Conservation (phyloP, 2,797 vertebrate genomes). For the Ataeniobius toweri region DNA sequence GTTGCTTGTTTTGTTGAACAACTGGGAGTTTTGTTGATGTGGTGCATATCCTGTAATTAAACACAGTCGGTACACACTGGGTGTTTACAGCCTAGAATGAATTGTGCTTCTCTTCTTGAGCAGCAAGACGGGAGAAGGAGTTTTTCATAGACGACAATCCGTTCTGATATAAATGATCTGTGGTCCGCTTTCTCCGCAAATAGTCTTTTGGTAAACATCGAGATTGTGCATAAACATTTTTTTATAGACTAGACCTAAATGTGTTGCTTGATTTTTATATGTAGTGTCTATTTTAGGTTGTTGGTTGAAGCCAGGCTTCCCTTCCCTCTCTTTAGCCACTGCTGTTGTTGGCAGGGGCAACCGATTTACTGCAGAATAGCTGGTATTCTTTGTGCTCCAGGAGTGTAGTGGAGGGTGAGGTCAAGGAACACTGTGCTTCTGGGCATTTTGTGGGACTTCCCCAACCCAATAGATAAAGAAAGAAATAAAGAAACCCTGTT, state of each 20-base stretch:
- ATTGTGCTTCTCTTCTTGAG: conserved; percentile 26
- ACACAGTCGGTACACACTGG: conserved; percentile 44
- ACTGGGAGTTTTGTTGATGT: conserved; percentile 44
- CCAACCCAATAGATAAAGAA: conserved; percentile 61
- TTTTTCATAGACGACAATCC: conserved; percentile 63
- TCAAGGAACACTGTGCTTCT: conserved; percentile 48
- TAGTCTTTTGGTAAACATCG: conserved; percentile 69
- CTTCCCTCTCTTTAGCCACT: conserved; percentile 67
- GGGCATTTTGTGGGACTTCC: conserved; percentile 76
- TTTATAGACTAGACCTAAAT: conserved; percentile 71
- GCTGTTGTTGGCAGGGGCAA: conserved; percentile 72
- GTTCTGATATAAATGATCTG: conserved; percentile 59
- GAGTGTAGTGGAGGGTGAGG: conserved; percentile 47
- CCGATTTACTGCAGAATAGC: conserved; percentile 58
- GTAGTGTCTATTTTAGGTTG: conserved; percentile 69
- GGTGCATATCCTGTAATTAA: conserved; percentile 58
- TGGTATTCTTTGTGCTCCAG: conserved; percentile 61
- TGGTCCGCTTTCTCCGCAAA: conserved; percentile 55
- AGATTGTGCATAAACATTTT: conserved; percentile 61
- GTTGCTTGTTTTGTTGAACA: conserved; percentile 47
- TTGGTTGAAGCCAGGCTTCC: conserved; percentile 68
- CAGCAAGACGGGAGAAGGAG: conserved; percentile 23
- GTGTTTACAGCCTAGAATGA: conserved; percentile 52
- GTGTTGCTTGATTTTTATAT: conserved; percentile 63
- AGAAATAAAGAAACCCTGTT: conserved; percentile 41